These are phyloP conservation scores for Lycodopsis pacificus DNA, from an alignment of 2,797 vertebrate species.

Conservation along the genomic window DNA sequence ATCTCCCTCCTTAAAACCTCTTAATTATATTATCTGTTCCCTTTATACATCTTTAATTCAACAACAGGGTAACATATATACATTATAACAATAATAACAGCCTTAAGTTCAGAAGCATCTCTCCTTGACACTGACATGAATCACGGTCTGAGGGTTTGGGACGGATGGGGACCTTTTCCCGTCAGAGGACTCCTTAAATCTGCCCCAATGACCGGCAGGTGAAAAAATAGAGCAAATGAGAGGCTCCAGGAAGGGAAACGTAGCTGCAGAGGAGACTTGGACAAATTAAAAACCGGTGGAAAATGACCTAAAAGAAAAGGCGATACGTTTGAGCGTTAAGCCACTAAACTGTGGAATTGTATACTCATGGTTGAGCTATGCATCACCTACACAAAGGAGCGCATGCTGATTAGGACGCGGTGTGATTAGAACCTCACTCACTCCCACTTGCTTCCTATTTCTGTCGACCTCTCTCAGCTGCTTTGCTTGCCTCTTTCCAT, in stretches of 20 bases:
- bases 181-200: constrained; percentile 65
- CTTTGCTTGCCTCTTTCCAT: constrained; percentile 25
- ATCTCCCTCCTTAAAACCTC: constrained; percentile 6
- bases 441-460: constrained; percentile 34
- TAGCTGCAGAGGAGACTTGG: constrained; percentile 40
- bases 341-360: constrained; percentile 54
- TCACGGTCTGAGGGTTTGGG: constrained; percentile 21
- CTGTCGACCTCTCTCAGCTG: constrained; percentile 29
- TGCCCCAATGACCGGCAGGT: constrained; percentile 71
- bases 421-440: constrained; percentile 18
- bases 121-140: constrained; percentile 41
- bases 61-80: not conserved
- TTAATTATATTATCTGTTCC: constrained; percentile 9
- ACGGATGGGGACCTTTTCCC: constrained; percentile 24
- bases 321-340: constrained; percentile 37
- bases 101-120: constrained; percentile 31
- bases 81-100: constrained; percentile 18
- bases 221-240: constrained; percentile 75
- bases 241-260: constrained; percentile 45
- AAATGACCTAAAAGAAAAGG: constrained; percentile 52
- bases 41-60: constrained; percentile 25
- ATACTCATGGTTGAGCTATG: constrained; percentile 39
- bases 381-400: constrained; percentile 28
- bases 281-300: constrained; percentile 61
- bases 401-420: not conserved